phyloP scores from a whole-genome alignment of 2,888 invertebrate species.

The Aphidoletes aphidimyza region DNA sequence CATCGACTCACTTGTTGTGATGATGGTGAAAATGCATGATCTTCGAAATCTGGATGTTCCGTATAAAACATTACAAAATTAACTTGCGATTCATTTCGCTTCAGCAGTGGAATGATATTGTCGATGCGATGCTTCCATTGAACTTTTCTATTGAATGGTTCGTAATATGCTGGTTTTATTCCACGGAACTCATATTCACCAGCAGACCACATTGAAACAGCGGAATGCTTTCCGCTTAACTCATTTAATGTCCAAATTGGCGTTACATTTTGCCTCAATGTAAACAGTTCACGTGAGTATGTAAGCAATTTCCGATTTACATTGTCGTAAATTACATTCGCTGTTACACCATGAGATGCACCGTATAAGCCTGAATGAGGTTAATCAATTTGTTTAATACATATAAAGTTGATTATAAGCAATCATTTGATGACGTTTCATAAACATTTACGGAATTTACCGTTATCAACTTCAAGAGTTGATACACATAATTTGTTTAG shows the following conservation, averaged over 20 bases:
- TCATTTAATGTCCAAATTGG: slow-evolving; percentile 70
- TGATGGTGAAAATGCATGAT: slow-evolving; percentile 67
- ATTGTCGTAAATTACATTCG: background rate
- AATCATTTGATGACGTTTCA: too few relatives aligned
- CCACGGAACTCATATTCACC: slow-evolving; percentile 68
- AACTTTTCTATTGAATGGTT: slow-evolving; percentile 65
- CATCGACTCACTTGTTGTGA: background rate
- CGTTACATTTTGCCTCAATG: background rate
- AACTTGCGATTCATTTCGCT: slow-evolving; percentile 70
- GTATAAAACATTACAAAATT: slow-evolving; percentile 77
- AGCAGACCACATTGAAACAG: slow-evolving; percentile 79
- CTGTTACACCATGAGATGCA: background rate
- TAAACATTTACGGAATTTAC: background rate
- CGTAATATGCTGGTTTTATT: slow-evolving; percentile 66
- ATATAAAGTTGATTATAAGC: too few relatives aligned
- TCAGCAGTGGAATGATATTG: slow-evolving; percentile 69
- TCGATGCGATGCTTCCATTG: slow-evolving; percentile 71
- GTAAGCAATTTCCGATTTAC: background rate
- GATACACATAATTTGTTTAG: too few relatives aligned
- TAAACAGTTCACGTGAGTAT: background rate
- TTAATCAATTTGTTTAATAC: too few relatives aligned
- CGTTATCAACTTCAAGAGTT: too few relatives aligned
- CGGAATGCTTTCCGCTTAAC: slow-evolving; percentile 69
- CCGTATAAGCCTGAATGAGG: background rate
- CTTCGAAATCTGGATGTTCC: slow-evolving; percentile 75